A percentile compares a stretch with the other conserved stretches of the same genome.
These are phyloP conservation scores for Myopa tessellatipennis DNA, from an alignment of 2,888 invertebrate species.

Conservation along the genomic window DNA sequence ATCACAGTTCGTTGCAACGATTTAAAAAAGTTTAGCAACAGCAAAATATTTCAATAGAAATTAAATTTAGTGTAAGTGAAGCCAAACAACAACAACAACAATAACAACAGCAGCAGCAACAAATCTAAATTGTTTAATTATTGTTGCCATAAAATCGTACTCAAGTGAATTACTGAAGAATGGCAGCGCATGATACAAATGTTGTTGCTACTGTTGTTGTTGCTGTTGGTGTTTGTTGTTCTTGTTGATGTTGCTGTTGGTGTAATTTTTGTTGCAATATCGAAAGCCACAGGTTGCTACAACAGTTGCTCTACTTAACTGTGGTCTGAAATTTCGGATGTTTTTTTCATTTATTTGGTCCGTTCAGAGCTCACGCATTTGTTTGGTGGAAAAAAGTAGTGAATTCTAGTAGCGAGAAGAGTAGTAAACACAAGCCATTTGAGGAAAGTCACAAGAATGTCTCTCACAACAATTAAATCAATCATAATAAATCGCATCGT, in stretches of 20 bases:
- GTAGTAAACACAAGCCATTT: too few relatives aligned
- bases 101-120: slow-evolving; percentile 49
- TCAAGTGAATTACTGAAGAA: not conserved
- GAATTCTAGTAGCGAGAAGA: too few relatives aligned
- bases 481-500: too few relatives aligned
- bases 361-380: not conserved
- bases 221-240: slow-evolving; percentile 13
- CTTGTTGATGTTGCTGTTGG: slow-evolving; percentile 30
- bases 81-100: slow-evolving; percentile 44
- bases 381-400: not conserved
- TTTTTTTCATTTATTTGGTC: not conserved
- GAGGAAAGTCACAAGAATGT: too few relatives aligned
- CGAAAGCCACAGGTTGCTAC: slow-evolving; percentile 6
- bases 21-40: slow-evolving; percentile 13
- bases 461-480: too few relatives aligned
- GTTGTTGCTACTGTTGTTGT: slow-evolving; percentile 36
- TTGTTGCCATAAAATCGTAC: slow-evolving; percentile 20
- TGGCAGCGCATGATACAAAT: slow-evolving; percentile 12
- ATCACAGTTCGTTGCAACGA: not conserved
- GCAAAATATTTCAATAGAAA: slow-evolving; percentile 14
- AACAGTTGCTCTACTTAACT: not conserved
- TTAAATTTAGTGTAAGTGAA: slow-evolving; percentile 10
- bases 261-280: slow-evolving; percentile 10
- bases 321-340: not conserved
- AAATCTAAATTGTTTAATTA: slow-evolving; percentile 47